These are phyloP conservation scores for Halictus rubicundus DNA, from an alignment of 1,140 invertebrate genomes.

Conservation along the genomic window DNA sequence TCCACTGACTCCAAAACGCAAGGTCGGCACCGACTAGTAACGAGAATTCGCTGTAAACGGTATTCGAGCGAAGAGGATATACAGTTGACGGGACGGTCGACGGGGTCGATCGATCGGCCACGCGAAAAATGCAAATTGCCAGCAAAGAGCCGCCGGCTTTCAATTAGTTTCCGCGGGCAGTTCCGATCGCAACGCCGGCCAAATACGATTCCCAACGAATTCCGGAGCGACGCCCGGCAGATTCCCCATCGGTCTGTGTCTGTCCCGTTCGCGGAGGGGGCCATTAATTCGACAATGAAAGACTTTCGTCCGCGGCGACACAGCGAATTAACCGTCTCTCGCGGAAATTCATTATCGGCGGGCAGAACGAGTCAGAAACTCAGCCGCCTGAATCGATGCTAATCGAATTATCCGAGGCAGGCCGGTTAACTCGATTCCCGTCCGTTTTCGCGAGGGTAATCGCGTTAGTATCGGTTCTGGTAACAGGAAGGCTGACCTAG, in stretches of 20 bases:
- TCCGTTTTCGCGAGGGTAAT: slow-evolving; percentile 57
- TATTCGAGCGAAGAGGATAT: too few species aligned
- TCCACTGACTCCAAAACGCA: too few species aligned
- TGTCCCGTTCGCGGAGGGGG: neutral
- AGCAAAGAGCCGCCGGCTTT: too few species aligned
- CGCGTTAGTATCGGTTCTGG: slow-evolving; percentile 63
- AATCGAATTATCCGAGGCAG: slow-evolving; percentile 47
- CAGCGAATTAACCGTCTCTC: slow-evolving; percentile 9
- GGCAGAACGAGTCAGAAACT: slow-evolving; percentile 4
- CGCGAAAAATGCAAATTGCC: too few species aligned
- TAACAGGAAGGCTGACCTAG: slow-evolving; percentile 56
- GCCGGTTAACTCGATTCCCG: slow-evolving; percentile 58
- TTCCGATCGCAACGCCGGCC: too few species aligned
- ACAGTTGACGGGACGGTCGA: too few species aligned
- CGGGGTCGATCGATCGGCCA: too few species aligned
- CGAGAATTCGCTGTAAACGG: too few species aligned
- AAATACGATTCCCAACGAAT: neutral
- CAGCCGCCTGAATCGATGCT: slow-evolving; percentile 43
- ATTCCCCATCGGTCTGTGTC: neutral
- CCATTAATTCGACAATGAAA: slow-evolving; percentile 40
- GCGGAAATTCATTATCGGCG: slow-evolving; percentile 36
- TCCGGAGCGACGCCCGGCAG: too few species aligned
- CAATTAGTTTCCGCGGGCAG: too few species aligned
- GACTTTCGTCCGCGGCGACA: neutral
- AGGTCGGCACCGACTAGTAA: too few species aligned